Base-by-base conservation (phyloP, 1,140 invertebrate genomes). In the Nomia melanderi region DNA sequence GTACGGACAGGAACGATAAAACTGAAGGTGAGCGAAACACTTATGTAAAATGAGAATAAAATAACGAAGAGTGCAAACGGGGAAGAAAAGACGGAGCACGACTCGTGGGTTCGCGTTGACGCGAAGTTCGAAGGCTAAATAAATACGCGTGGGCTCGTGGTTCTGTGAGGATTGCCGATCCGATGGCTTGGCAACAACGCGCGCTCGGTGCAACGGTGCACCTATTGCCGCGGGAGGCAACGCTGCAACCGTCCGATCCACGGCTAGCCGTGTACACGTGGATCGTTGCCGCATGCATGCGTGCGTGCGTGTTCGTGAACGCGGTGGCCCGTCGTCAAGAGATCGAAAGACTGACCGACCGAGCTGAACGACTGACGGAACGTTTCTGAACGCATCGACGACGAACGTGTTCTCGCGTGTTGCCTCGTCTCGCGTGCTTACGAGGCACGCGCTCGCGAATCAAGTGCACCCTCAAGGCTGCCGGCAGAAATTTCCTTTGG, bases 381-480 rank as follows among this genome's bases (percentile, higher is more conserved):
- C 74, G 75, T 69, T 50, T 71, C 79, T 53, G 53, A 70, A 23
- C 39, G 33, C 62, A 50, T 75, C 12, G 47, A 62, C 57, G 65
- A 59, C 36, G 54, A 57, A 36, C 69, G 56, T 66, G 70, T 82
- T 67, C 59, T 82, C 59, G 41, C 63, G 75, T 67, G 25, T 65
- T 60, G 63, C 41, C 50, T 53, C 14, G 25, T n/a, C n/a, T n/a
- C n/a, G n/a, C n/a, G n/a, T 27, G 69, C 53, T 60, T 47, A 62
- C 66, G 44, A 53, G 56, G 29, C 80, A 70, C 70, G 63, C 81
- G 54, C 63, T 65, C 77, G 54, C 71, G 76, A 66, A 82, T 82
- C 81, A 82, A 81, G 79, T 83, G 80, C 73, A 72, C 77, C 60
- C 63, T 78, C 81, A 82, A 83, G 79, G 81, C 53, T 57, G 81